Evolutionary conservation across 2,113 vertebrate species (phyloP).

Genomic region (Sturnira hondurensis): DNA sequence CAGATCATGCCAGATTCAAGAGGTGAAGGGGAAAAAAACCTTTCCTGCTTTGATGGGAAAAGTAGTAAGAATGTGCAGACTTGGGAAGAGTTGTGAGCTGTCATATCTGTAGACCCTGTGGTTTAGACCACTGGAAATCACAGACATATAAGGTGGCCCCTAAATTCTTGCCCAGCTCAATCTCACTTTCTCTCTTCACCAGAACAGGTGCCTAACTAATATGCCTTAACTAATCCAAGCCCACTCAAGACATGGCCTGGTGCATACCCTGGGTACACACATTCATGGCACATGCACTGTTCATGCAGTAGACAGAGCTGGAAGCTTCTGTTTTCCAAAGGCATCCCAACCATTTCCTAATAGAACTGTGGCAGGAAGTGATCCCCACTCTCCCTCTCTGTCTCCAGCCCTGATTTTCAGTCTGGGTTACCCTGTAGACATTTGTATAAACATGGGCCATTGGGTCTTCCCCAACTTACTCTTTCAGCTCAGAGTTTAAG

Average conservation of each 20-base stretch:
- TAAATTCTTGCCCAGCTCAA: not conserved
- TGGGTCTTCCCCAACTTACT: not conserved
- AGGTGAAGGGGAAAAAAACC: not conserved
- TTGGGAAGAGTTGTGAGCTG: not conserved
- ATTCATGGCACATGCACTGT: not conserved
- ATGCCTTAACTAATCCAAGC: not conserved
- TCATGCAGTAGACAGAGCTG: not conserved
- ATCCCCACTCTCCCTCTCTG: not conserved
- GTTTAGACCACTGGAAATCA: not conserved
- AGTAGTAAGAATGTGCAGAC: not conserved
- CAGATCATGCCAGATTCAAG: not conserved
- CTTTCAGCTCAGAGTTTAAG: not conserved
- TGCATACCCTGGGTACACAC: not conserved
- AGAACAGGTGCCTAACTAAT: not conserved
- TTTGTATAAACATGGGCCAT: not conserved
- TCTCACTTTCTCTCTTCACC: not conserved
- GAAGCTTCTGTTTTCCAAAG: not conserved
- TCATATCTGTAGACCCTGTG: not conserved
- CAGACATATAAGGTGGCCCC: not conserved
- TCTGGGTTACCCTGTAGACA: not conserved
- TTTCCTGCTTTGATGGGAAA: not conserved
- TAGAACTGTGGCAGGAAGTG: not conserved
- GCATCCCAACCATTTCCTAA: not conserved
- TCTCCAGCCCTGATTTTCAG: not conserved
- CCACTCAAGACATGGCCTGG: not conserved